phyloP scores from a whole-genome alignment of 2,113 vertebrate genomes.

The Eudyptes chrysolophus region DNA sequence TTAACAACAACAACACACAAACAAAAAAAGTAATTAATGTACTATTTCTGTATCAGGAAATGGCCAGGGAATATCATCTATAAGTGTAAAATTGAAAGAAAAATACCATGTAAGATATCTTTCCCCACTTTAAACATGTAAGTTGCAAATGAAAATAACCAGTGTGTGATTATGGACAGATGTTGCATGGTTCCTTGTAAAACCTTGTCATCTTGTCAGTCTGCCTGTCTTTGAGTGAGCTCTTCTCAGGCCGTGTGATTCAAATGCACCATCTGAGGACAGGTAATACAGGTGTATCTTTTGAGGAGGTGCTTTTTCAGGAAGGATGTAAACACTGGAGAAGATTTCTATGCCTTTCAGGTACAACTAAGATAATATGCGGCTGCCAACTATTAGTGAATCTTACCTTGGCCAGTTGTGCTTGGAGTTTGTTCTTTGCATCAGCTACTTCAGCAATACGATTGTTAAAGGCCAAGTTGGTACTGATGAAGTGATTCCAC shows the following conservation, averaged over 20 bases:
- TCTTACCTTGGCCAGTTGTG: conserved; percentile 72
- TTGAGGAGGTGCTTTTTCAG: not conserved
- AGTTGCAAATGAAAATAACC: not conserved
- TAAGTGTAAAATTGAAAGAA: not conserved
- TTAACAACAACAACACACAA: not conserved
- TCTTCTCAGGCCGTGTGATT: not conserved
- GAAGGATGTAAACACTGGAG: not conserved
- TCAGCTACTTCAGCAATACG: conserved; percentile 50
- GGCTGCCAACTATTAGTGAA: not conserved
- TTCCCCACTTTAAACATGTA: not conserved
- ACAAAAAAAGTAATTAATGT: not conserved
- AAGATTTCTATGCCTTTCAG: not conserved
- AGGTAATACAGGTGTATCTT: not conserved
- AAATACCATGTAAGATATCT: not conserved
- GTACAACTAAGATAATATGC: not conserved
- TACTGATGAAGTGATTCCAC: conserved; percentile 67
- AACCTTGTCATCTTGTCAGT: not conserved
- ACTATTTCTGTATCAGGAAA: not conserved
- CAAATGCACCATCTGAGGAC: not conserved
- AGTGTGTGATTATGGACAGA: not conserved
- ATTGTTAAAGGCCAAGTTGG: conserved; percentile 69
- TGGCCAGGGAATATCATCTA: not conserved
- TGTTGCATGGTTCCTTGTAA: not conserved
- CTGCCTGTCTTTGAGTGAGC: not conserved
- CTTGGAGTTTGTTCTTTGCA: conserved; percentile 71